These are phyloP conservation scores for Phyllotreta striolata DNA, from an alignment of 2,888 invertebrate species.

Conservation along the genomic window DNA sequence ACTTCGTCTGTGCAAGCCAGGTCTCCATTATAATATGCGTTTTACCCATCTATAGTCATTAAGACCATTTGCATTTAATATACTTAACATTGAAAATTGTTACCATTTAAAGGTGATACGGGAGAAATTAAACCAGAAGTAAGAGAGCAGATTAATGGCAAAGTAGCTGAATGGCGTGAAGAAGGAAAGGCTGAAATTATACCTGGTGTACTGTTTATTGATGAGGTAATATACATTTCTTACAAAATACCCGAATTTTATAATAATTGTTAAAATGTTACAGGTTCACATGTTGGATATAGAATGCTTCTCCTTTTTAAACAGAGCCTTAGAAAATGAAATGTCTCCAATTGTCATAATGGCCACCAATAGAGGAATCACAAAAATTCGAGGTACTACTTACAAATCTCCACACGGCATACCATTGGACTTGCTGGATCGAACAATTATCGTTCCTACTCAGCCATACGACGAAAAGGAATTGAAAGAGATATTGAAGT, in stretches of 20 bases:
- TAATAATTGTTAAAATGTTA: conserved; percentile 50
- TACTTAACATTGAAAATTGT: too few species aligned
- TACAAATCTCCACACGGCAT: conserved; percentile 97
- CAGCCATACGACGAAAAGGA: conserved; percentile 88
- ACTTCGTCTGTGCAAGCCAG: too few species aligned
- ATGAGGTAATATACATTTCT: conserved; percentile 71
- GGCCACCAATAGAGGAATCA: conserved; percentile 97
- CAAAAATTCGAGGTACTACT: conserved; percentile 83
- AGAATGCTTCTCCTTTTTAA: conserved; percentile 98
- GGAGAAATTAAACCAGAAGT: conserved; percentile 99
- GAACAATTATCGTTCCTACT: conserved; percentile 94
- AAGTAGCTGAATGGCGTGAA: conserved; percentile 95
- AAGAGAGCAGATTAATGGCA: conserved; percentile 96
- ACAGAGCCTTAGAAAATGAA: conserved; percentile 95
- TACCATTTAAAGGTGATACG: conserved; percentile 79
- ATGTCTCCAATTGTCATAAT: conserved; percentile 98
- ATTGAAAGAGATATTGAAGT: conserved; percentile 86
- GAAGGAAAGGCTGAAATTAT: conserved; percentile 99
- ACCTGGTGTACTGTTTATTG: conserved; percentile 96
- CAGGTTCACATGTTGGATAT: conserved; percentile 96
- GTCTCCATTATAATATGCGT: too few species aligned
- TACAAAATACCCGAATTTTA: too few species aligned
- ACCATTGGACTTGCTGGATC: conserved; percentile 93
- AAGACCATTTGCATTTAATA: too few species aligned
- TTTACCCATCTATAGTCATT: too few species aligned